phyloP scores from a whole-genome alignment of 2,113 vertebrate genomes.

The Chloroceryle aenea region DNA sequence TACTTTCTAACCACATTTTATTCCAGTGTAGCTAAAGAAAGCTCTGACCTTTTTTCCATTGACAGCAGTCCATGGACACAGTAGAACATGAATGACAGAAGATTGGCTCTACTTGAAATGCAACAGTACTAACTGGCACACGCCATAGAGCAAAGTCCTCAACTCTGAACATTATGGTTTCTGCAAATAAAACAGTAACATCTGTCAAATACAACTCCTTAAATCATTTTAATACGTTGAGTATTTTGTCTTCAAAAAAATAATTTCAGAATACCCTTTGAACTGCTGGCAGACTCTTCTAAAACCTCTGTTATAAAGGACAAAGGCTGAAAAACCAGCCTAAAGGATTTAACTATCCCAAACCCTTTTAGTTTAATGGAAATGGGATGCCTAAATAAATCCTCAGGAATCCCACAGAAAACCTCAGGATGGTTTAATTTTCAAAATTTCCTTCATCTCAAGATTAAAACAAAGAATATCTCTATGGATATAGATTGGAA shows the following conservation, averaged over 20 bases:
- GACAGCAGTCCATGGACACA: neutral
- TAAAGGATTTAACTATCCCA: neutral
- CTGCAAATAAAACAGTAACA: neutral
- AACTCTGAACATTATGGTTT: neutral
- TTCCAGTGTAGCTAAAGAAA: neutral
- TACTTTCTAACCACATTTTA: neutral
- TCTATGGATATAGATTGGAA: neutral
- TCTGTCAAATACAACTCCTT: neutral
- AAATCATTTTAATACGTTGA: neutral
- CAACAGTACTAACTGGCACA: neutral
- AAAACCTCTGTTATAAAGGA: neutral
- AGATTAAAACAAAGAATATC: neutral
- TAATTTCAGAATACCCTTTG: neutral
- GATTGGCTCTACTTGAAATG: neutral
- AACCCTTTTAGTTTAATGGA: neutral
- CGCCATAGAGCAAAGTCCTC: neutral
- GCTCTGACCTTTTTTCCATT: neutral
- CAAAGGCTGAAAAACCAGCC: neutral
- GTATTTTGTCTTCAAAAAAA: neutral
- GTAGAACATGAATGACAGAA: neutral
- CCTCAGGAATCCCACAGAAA: neutral
- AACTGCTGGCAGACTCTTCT: neutral
- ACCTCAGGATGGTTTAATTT: neutral
- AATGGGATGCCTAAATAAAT: neutral
- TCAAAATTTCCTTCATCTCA: neutral